phyloP scores from a whole-genome alignment of 2,888 invertebrate genomes.

The Eustalomyia histrio region DNA sequence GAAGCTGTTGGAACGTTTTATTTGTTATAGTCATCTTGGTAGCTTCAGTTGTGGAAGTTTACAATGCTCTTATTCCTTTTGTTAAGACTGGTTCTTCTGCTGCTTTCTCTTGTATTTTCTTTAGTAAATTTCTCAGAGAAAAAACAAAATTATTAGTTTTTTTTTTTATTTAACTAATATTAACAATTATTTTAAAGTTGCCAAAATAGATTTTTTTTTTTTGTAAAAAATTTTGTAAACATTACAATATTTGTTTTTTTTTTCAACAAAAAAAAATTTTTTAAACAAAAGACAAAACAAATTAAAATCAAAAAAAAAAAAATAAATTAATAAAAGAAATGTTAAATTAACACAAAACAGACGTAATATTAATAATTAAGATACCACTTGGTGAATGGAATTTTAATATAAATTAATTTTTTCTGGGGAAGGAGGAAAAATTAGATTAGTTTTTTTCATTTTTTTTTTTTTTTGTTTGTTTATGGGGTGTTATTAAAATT shows the following conservation, averaged over 20 bases:
- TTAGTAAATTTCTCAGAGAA: slow-evolving; percentile 59
- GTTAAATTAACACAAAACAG: slow-evolving; percentile 1
- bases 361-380: slow-evolving; percentile 6
- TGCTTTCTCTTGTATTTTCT: slow-evolving; percentile 30
- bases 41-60: too few species aligned
- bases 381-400: slow-evolving; percentile 13
- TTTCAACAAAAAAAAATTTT: slow-evolving; percentile 29
- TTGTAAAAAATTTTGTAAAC: slow-evolving; percentile 31
- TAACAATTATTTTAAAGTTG: slow-evolving; percentile 24
- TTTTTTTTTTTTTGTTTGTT: too few species aligned
- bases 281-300: slow-evolving; percentile 30
- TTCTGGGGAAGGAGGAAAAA: neutral
- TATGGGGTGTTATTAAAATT: neutral
- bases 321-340: slow-evolving; percentile 16
- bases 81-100: neutral
- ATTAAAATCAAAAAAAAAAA: slow-evolving; percentile 28
- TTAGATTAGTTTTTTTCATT: too few species aligned
- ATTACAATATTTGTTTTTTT: slow-evolving; percentile 36
- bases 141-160: slow-evolving; percentile 64
- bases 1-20: neutral
- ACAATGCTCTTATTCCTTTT: too few species aligned
- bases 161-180: slow-evolving; percentile 42
- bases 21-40: too few species aligned
- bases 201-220: slow-evolving; percentile 25
- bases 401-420: slow-evolving; percentile 2